Percentiles rank a stretch among this genome's conserved stretches.
These are phyloP conservation scores for Emydura subglobosa DNA, from an alignment of 2,113 vertebrate genomes.

Conservation along the genomic window DNA sequence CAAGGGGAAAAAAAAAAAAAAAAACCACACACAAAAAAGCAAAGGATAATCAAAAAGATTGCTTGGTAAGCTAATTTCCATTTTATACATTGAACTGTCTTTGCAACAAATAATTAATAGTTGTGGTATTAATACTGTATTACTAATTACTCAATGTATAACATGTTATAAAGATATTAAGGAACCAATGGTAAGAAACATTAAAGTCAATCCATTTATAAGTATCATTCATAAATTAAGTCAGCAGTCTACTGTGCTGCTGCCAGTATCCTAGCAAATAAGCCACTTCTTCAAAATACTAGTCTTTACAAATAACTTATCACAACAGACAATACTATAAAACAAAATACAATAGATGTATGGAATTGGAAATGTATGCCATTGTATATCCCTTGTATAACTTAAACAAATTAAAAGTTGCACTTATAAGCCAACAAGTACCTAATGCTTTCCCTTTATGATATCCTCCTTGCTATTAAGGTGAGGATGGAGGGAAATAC, in stretches of 20 bases:
- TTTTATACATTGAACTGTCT: not conserved
- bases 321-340: not conserved
- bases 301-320: not conserved
- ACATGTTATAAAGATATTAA: not conserved
- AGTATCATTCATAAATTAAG: not conserved
- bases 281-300: not conserved
- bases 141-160: not conserved
- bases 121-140: not conserved
- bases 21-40: not conserved
- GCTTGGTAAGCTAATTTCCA: not conserved
- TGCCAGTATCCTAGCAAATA: not conserved
- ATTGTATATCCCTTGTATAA: rapidly evolving
- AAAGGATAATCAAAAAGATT: not conserved
- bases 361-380: not conserved
- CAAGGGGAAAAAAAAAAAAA: not conserved
- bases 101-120: not conserved
- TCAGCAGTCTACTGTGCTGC: not conserved
- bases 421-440: not conserved
- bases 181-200: not conserved
- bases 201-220: not conserved
- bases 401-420: rapidly evolving
- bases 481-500: not conserved
- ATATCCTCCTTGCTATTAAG: not conserved
- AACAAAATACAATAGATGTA: not conserved
- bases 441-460: not conserved